phyloP scores from a whole-genome alignment of 2,797 vertebrate species.

The Gymnopithys bicolor region DNA sequence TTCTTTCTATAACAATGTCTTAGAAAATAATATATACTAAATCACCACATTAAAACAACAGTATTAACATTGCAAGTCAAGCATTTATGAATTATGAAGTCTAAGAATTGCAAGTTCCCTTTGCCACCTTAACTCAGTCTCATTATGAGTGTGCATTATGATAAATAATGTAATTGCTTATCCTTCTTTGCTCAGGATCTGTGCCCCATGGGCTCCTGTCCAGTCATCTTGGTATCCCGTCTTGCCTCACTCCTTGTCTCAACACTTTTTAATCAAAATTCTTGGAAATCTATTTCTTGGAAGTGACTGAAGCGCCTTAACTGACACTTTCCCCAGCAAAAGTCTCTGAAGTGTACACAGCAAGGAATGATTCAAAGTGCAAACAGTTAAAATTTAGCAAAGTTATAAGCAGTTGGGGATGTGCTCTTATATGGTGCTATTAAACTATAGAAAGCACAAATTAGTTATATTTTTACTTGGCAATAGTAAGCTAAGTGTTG shows the following conservation, averaged over 20 bases:
- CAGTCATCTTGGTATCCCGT: neutral
- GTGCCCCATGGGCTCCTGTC: neutral
- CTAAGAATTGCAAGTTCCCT: neutral
- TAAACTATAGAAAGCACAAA: neutral
- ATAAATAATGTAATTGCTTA: slow-evolving; percentile 16
- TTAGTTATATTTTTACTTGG: neutral
- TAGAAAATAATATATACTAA: neutral
- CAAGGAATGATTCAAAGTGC: neutral
- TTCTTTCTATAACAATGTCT: neutral
- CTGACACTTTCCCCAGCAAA: neutral
- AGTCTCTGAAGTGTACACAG: neutral
- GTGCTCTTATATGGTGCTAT: neutral
- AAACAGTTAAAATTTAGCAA: slow-evolving; percentile 7
- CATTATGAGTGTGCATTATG: neutral
- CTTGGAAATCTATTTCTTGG: slow-evolving; percentile 47
- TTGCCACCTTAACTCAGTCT: neutral
- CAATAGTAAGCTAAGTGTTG: neutral
- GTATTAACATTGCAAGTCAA: neutral
- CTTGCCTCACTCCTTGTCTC: neutral
- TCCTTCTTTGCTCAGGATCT: neutral
- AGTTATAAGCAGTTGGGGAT: neutral
- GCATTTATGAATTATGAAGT: neutral
- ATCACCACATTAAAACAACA: neutral
- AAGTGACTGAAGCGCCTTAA: neutral
- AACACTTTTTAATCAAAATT: slow-evolving; percentile 30